Base-by-base conservation (phyloP, 2,888 invertebrate genomes). In the Sminthurinus aureus region DNA sequence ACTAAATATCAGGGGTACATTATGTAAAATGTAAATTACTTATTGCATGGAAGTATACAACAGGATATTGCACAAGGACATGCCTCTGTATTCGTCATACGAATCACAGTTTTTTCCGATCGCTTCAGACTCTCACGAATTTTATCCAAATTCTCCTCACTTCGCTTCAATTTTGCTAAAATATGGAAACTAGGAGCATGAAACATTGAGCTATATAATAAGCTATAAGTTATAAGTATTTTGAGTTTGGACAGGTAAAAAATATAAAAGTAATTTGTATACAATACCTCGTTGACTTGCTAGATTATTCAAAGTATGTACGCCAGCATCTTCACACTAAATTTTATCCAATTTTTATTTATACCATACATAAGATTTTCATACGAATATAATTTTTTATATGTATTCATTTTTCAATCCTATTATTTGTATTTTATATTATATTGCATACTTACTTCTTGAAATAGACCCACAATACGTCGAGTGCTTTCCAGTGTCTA, bases 401-500 rank as follows among this genome's bases (percentile, higher is more conserved):
- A n/a, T n/a, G n/a, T n/a, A n/a, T n/a, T n/a, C n/a, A n/a, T n/a
- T n/a, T n/a, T n/a, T n/a, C n/a, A 50, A 50, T 13, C 52, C 58
- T 8, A 52, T 22, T n/a, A 51, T 22, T 22, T 4, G 18, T 78
- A 1, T 13, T 51, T 66, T 18, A 58, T 66, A 20, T 64, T 24
- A 58, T 22, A 9, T 3, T 22, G n/a, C 9, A 9, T 9, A 64
- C 66, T 58, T 78, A 78, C 78, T 26, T 64, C 24, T 1, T 78
- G 24, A 66, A 78, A 78, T 58, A 78, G 66, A n/a, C 24, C 12
- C 0, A 78, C 78, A 50, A 78, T 78, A 13, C 22, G 11, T 78
- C 78, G 15, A 12, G 78, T 78, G 64, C 78, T 78, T 78, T 66
- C 78, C 18, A 78, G 66, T 24, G 78, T 66, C 78, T 78, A 4